Conservation (phyloP, 2,113 vertebrate species). For the Phasianus colchicus region DNA sequence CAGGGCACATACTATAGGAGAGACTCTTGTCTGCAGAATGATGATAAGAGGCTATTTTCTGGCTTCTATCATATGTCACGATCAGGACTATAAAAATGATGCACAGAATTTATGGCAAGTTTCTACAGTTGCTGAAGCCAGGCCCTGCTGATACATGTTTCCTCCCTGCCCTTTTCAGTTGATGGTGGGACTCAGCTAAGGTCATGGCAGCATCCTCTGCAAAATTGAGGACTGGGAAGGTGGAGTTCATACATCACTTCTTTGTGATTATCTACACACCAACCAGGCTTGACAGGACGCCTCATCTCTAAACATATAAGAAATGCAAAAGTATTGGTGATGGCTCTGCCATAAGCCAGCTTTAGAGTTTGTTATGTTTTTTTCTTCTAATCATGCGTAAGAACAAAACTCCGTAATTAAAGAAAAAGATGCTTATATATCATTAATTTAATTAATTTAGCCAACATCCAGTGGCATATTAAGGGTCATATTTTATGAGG, state of each 20-base stretch:
- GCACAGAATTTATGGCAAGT: neutral
- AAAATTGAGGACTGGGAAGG: neutral
- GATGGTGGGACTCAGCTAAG: rapidly evolving
- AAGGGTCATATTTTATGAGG: neutral
- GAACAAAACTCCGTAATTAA: neutral
- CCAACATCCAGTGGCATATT: neutral
- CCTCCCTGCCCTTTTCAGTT: neutral
- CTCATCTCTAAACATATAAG: neutral
- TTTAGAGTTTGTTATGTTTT: neutral
- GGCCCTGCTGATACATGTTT: neutral
- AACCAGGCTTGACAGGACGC: neutral
- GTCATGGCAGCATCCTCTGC: neutral
- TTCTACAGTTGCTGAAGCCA: constrained; percentile 19
- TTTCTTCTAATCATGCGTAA: neutral
- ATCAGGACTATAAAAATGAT: neutral
- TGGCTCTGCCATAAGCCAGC: neutral
- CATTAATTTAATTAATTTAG: neutral
- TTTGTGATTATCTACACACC: neutral
- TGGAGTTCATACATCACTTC: neutral
- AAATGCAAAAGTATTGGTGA: neutral
- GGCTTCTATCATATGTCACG: constrained; percentile 32
- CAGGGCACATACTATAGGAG: constrained; percentile 10
- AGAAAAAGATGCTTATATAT: neutral
- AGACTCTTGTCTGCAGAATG: constrained; percentile 10
- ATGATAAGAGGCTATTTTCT: constrained; percentile 48